These are phyloP conservation scores for Hymenopus coronatus DNA, from an alignment of 2,888 invertebrate species.

Conservation along the genomic window DNA sequence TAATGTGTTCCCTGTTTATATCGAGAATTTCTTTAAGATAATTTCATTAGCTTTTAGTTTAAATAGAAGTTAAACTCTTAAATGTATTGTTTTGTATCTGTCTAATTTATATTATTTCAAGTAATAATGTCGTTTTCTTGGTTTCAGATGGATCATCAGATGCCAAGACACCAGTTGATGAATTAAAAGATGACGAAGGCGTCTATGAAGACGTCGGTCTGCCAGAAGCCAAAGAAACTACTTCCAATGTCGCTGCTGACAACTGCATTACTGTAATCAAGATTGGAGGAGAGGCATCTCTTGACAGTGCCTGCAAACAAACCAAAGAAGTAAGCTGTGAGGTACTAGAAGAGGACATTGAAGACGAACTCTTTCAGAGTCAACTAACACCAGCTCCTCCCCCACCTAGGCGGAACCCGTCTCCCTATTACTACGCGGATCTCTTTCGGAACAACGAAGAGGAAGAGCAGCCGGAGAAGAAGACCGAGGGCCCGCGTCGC, in stretches of 20 bases:
- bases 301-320: background rate
- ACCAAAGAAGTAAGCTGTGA: background rate
- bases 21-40: no score
- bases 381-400: background rate
- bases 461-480: constrained; percentile 43
- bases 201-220: constrained; percentile 34
- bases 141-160: constrained; percentile 27
- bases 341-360: constrained; percentile 17
- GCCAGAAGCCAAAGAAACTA: constrained; percentile 4
- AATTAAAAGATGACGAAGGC: constrained; percentile 25
- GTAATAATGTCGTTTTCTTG: background rate
- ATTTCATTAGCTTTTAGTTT: no score
- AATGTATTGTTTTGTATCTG: no score
- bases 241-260: background rate
- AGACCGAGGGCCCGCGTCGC: constrained; percentile 39
- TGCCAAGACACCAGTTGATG: constrained; percentile 21
- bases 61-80: no score
- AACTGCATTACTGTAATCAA: constrained; percentile 30
- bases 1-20: no score
- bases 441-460: constrained; percentile 55
- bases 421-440: constrained; percentile 82
- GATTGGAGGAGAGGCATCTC: constrained; percentile 2
- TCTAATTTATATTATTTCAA: background rate
- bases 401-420: constrained; percentile 53
- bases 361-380: background rate